Percentiles rank a stretch among this genome's conserved stretches.
Conservation (phyloP, 2,797 vertebrate genomes). For the Morus bassanus region DNA sequence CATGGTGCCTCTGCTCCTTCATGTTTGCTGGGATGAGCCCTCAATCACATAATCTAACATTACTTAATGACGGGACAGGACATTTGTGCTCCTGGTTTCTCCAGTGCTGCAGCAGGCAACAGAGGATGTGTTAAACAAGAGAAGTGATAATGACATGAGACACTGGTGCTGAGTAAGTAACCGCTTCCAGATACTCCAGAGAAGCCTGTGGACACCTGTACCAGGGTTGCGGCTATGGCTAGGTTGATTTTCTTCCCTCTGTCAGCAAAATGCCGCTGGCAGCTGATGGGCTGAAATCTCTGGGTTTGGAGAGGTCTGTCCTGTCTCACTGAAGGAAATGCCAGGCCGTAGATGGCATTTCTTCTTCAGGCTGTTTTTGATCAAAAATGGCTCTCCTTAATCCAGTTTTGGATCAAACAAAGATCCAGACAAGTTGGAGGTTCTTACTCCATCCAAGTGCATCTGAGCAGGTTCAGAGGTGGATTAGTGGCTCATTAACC, state of each 20-base stretch:
- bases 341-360: not conserved
- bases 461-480: not conserved
- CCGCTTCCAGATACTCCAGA: not conserved
- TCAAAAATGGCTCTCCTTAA: not conserved
- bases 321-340: not conserved
- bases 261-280: not conserved
- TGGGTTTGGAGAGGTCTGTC: not conserved
- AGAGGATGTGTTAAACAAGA: fast-evolving
- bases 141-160: fast-evolving
- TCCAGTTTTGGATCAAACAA: not conserved
- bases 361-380: not conserved
- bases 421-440: not conserved
- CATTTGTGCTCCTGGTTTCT: not conserved
- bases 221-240: not conserved
- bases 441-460: not conserved
- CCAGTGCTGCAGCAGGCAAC: not conserved
- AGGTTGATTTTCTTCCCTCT: fast-evolving
- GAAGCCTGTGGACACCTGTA: not conserved
- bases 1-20: fast-evolving
- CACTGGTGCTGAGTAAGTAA: fast-evolving
- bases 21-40: fast-evolving
- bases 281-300: not conserved
- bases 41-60: fast-evolving
- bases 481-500: not conserved
- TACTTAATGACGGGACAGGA: fast-evolving